Base-by-base conservation (phyloP, 2,888 invertebrate species). In the Leucophora obtusa region DNA sequence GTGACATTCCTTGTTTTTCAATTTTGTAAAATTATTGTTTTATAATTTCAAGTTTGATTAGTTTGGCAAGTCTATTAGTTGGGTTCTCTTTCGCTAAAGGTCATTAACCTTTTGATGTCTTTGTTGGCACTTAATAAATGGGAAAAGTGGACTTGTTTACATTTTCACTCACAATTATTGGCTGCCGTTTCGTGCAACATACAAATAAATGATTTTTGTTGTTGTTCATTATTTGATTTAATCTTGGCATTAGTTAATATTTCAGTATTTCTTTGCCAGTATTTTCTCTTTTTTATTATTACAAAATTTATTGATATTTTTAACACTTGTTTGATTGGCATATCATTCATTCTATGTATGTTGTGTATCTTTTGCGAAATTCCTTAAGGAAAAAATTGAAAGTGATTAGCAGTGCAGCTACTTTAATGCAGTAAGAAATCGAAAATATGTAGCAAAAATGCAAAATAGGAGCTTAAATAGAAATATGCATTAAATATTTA, bases 41-140 rank as follows among this genome's bases (percentile, higher is more conserved):
- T 58, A 77, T 77, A 73, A 81, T 81, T 81, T 81, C 73, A 81
- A 81, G 81, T 77, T 81, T 81, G 77, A 77, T 73, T 77, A 66
- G 73, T 77, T 81, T 81, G 80, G 76, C 80, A 81, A 81, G 69
- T 70, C 56, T 58, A 33, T 63, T 11, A 63, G 33, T 53, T 33
- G 56, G 38, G 35, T 56, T 54, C 35, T 56, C 28, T 28, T 2
- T 65, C 68, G 33, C 11, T 51, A n/a, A 21, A 69, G 80, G 58
- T 81, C 69, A 73, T 59, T 63, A 50, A 50, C 59, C 77, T 69
- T 65, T 63, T 33, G 15, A 47, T 62, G 38, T 68, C 50, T 58
- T 50, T 56, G 65, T 66, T 77, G 81, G 81, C 81, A 69, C 59
- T 69, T 73, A 54, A 50, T 60, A 65, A 66, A 72, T 56, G 33